Evolutionary conservation across 2,888 invertebrate species (phyloP).

Genomic region (Atherix ibis): DNA sequence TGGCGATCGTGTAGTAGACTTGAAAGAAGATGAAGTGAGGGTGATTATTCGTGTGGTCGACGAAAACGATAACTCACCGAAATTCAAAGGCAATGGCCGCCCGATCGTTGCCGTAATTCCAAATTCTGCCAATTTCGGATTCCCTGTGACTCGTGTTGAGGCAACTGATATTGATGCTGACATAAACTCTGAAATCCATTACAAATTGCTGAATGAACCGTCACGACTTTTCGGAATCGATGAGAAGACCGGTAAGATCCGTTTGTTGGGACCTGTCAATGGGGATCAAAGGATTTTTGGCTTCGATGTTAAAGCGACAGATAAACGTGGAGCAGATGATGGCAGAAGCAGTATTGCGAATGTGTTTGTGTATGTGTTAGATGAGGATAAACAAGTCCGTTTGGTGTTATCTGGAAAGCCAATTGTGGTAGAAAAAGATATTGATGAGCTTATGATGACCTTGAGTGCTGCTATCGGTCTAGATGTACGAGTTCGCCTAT

Average conservation of each 20-base stretch:
- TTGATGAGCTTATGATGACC: constrained; percentile 50
- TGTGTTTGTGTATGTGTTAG: constrained; percentile 71
- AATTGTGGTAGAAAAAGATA: constrained; percentile 53
- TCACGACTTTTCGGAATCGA: constrained; percentile 63
- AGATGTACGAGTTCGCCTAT: constrained; percentile 59
- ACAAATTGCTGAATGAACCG: constrained; percentile 63
- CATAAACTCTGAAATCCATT: constrained; percentile 61
- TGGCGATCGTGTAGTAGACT: constrained; percentile 52
- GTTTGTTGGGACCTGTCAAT: constrained; percentile 51
- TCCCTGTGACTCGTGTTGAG: constrained; percentile 60
- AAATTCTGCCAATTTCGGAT: constrained; percentile 64
- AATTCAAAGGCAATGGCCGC: constrained; percentile 54
- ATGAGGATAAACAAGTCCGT: constrained; percentile 65
- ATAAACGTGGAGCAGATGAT: constrained; percentile 62
- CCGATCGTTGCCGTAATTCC: constrained; percentile 74
- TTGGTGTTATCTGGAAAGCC: constrained; percentile 63
- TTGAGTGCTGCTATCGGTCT: constrained; percentile 59
- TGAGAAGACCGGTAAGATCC: constrained; percentile 56
- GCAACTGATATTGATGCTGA: constrained; percentile 63
- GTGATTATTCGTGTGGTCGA: constrained; percentile 62
- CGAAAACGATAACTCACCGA: constrained; percentile 69
- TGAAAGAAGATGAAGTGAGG: constrained; percentile 63
- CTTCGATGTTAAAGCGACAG: constrained; percentile 78
- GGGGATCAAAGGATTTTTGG: constrained; percentile 66
- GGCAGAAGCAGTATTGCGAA: constrained; percentile 72